Evolutionary conservation across 1,140 invertebrate species (phyloP), one percentile per base, ranked within the genome.

Genomic region (Drosophila nebulosa): DNA sequence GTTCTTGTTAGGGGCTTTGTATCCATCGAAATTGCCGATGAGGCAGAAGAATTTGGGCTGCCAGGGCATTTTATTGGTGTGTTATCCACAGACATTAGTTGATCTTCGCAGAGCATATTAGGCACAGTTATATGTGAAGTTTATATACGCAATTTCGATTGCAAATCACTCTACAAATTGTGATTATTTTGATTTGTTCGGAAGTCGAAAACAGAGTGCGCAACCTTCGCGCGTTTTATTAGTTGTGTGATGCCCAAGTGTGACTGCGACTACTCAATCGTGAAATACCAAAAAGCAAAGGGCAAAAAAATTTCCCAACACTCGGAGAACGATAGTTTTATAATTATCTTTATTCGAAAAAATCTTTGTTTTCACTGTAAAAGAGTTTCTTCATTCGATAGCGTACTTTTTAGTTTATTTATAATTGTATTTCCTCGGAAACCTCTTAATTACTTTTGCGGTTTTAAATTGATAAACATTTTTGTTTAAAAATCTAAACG

Each of bases 11-110:
- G 21, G 4, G 83, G 83, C 61, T 88, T 88, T 1, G 53, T 60
- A 12, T 88, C 83, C 16, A 89, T 73, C 9, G 83, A 79, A 5
- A 83, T 74, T 12, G 83, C 83, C 2, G 83, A 88, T 3, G 56
- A 46, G 16, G 39, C 58, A 1, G 84, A 89, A 5, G 83, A 88
- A 62, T 89, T 88, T 3, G 79, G 69, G 66, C 83, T 89, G 3
- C 4, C 72, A 1, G 75, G 39, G 35, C 72, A 61, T 42, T 83
- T 89, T 9, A 63, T 21, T 3, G 75, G 75, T 18, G 84, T 79
- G 61, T 57, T 64, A 39, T 89, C 84, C 42, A 84, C 79, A 14
- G 75, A 75, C 69, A 88, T 83, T 0, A 50, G 51, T 58, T 88
- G 75, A 58, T 88, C 84, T 30, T 77, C 83, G 18, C 65, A 89